Evolutionary conservation across 1,140 invertebrate genomes (phyloP), one percentile per base, ranked within the genome.

Genomic region (Drosophila willistoni): DNA sequence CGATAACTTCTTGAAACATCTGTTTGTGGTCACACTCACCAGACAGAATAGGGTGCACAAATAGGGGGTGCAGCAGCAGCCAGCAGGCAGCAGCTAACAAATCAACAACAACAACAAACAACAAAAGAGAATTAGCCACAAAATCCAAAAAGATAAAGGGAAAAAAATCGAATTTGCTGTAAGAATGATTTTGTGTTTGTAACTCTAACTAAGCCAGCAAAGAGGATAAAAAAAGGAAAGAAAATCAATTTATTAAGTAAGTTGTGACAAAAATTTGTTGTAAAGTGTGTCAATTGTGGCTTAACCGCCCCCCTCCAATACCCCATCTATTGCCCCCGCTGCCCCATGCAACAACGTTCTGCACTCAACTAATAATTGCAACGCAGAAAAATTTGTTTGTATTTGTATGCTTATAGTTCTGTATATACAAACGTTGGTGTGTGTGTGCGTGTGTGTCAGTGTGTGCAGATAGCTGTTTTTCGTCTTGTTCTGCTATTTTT

Each of bases 341-440:
- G 29, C 25, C 4, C 39, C 19, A 13, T 39, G 22, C 61, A 19
- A 22, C 44, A 51, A 19, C 7, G 44, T 51, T 51, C 44, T 51
- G 44, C 44, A 51, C 9, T 63, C 22, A 14, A 29, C 1, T 33
- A 33, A 44, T 63, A 44, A 42, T 44, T 62, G 64, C 69, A 77
- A 64, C 71, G 73, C 62, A 72, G 41, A 47, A 63, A 25, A 63
- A 56, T n/a, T 33, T 67, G 29, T 56, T 47, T 56, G 42, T 55
- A 13, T 39, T 17, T 68, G 51, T 33, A 33, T 54, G 7, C 22
- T 22, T 41, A 25, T 51, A 5, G 9, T 10, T 51, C 14, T 17
- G 55, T 22, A 10, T 72, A 33, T 13, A 64, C 57, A 19, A 1
- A 60, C 39, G 17, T 9, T 19, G 10, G 7, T 9, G 9, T 9